Evolutionary conservation across 2,888 invertebrate species (phyloP).

Genomic region (Acheta domesticus): DNA sequence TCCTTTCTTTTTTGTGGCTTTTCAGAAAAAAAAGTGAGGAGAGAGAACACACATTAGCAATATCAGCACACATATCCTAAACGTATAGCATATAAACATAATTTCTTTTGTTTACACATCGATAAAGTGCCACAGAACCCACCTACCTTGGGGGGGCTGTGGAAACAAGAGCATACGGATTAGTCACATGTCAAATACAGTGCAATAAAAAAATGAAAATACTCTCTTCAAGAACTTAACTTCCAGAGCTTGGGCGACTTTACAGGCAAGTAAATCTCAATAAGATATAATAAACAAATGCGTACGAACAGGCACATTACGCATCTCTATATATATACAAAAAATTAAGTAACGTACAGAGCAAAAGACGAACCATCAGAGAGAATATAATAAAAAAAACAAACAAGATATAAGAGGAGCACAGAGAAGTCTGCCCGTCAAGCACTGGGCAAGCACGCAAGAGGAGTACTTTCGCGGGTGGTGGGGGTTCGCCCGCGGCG

Average conservation of each 20-base stretch:
- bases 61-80: not conserved
- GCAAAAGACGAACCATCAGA: too few species aligned
- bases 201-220: not conserved
- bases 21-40: constrained; percentile 1
- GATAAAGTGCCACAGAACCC: not conserved
- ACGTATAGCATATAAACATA: not conserved
- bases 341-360: not conserved
- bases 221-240: constrained; percentile 18
- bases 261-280: not conserved
- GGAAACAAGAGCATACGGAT: not conserved
- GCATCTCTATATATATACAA: not conserved
- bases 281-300: not conserved
- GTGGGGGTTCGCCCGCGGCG: too few species aligned
- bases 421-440: not conserved
- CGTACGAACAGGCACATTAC: not conserved
- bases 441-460: constrained; percentile 18
- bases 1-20: not conserved
- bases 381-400: too few species aligned
- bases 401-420: too few species aligned
- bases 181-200: not conserved
- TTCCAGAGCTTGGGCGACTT: constrained; percentile 18
- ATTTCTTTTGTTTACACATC: not conserved
- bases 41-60: not conserved
- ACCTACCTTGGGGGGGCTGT: not conserved
- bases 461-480: not conserved